These are phyloP conservation scores for Tetramorium parvispinum DNA, from an alignment of 1,140 invertebrate genomes.

Conservation along the genomic window DNA sequence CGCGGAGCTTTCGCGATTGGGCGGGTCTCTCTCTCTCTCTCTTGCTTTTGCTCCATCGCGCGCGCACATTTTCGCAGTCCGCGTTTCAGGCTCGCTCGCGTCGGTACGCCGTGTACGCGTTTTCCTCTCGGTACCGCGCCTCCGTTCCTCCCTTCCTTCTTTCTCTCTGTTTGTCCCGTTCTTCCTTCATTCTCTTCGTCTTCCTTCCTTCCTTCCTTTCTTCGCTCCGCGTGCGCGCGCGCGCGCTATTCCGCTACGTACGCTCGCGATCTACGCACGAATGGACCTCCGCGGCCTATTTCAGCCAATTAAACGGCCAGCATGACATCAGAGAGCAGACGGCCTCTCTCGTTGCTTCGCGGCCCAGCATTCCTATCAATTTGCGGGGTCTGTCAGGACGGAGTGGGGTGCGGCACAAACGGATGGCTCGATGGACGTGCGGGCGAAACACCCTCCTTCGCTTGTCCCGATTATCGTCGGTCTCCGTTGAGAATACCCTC, in stretches of 20 bases:
- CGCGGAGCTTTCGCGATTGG: conserved; percentile 39
- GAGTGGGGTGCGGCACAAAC: conserved; percentile 24
- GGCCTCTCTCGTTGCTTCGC: conserved; percentile 67
- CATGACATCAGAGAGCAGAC: conserved; percentile 79
- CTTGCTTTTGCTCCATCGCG: background rate
- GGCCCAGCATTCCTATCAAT: conserved; percentile 79
- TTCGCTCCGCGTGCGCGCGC: background rate
- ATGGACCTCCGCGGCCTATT: conserved; percentile 79
- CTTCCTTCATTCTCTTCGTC: background rate
- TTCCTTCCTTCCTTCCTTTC: background rate
- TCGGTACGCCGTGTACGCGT: background rate
- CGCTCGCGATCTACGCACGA: conserved; percentile 65
- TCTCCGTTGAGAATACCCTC: background rate
- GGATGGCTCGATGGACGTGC: background rate
- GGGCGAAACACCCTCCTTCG: conserved; percentile 60
- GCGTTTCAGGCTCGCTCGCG: conserved; percentile 8
- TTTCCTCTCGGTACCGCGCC: conserved; percentile 4
- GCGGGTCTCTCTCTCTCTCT: conserved; percentile 56
- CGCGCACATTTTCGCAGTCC: conserved; percentile 32
- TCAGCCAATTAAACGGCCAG: conserved; percentile 80
- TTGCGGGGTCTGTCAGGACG: conserved; percentile 47
- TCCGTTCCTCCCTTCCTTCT: background rate
- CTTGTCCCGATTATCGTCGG: conserved; percentile 11
- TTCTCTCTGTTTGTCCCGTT: background rate
- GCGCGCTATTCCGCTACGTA: background rate